phyloP scores from a whole-genome alignment of 2,888 invertebrate species.

The Temnothorax unifasciatus region DNA sequence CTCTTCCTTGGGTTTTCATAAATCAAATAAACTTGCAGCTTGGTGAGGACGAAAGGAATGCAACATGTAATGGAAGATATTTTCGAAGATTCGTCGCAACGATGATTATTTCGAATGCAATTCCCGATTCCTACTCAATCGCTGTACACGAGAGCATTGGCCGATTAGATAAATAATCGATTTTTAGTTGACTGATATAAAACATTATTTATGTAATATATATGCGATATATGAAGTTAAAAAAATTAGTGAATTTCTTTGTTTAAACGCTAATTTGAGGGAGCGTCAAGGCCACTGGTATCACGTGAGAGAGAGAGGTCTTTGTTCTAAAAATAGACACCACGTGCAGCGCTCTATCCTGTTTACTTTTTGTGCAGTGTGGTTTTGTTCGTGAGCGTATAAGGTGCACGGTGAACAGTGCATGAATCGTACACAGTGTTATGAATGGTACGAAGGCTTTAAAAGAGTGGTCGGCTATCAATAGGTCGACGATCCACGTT shows the following conservation, averaged over 20 bases:
- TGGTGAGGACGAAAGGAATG: conserved; percentile 61
- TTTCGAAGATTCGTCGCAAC: neutral
- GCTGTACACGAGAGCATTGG: neutral
- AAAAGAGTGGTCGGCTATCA: conserved; percentile 2
- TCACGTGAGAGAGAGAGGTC: neutral
- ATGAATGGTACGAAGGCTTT: neutral
- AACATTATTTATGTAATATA: neutral
- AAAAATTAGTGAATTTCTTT: neutral
- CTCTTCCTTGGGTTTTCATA: conserved; percentile 70
- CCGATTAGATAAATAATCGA: neutral
- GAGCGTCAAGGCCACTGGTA: neutral
- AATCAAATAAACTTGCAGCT: conserved; percentile 79
- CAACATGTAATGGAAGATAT: conserved; percentile 32
- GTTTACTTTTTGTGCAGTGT: conserved; percentile 11
- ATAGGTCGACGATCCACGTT: neutral
- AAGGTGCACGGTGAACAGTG: conserved; percentile 19
- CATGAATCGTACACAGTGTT: neutral
- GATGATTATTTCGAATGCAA: neutral
- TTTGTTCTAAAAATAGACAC: conserved; percentile 9
- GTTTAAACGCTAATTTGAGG: neutral
- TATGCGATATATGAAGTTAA: neutral
- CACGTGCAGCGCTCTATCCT: neutral
- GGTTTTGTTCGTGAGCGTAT: neutral
- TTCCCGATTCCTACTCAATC: conserved; percentile 11
- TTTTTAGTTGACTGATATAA: neutral